Evolutionary conservation across 2,888 invertebrate genomes (phyloP), one percentile per base, ranked within the genome.

Genomic region (Tinea trinotella): DNA sequence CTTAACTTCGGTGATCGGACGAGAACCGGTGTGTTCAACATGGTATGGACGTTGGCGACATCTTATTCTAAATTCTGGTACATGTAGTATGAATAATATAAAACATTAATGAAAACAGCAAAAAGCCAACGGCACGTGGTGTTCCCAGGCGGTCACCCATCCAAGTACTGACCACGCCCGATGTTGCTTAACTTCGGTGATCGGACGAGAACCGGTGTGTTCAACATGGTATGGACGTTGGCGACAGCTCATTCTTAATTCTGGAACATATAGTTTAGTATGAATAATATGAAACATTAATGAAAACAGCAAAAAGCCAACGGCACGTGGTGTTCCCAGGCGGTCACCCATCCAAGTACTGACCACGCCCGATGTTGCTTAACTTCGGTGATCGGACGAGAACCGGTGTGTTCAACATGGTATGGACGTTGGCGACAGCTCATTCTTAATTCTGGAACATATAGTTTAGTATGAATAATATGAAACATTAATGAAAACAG

Each of bases 31-130:
- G 66, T 65, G 55, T 67, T 67, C 66, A 67, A 65, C 65, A 61
- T 68, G 64, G 66, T 67, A 67, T 68, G 66, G 64, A 64, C 66
- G 64, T 66, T 66, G 67, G 65, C 66, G n/a, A n/a, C n/a, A n/a
- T n/a, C n/a, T n/a, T n/a, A n/a, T n/a, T n/a, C n/a, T n/a, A n/a
- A n/a, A n/a, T n/a, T n/a, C n/a, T n/a, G n/a, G n/a, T n/a, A n/a
- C n/a, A n/a, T n/a, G n/a, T n/a, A n/a, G n/a, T n/a, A n/a, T n/a
- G n/a, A n/a, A n/a, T n/a, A n/a, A n/a, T n/a, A n/a, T n/a, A n/a
- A n/a, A n/a, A n/a, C n/a, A n/a, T n/a, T n/a, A n/a, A n/a, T n/a
- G n/a, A n/a, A n/a, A n/a, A n/a, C n/a, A n/a, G 52, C 54, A 59
- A 59, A 59, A 60, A 58, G 61, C 62, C 62, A 62, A 62, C 62